A percentile compares a stretch with the other conserved stretches of the same genome.
phyloP scores from a whole-genome alignment of 2,888 invertebrate genomes.

The Cylloceria caligata region DNA sequence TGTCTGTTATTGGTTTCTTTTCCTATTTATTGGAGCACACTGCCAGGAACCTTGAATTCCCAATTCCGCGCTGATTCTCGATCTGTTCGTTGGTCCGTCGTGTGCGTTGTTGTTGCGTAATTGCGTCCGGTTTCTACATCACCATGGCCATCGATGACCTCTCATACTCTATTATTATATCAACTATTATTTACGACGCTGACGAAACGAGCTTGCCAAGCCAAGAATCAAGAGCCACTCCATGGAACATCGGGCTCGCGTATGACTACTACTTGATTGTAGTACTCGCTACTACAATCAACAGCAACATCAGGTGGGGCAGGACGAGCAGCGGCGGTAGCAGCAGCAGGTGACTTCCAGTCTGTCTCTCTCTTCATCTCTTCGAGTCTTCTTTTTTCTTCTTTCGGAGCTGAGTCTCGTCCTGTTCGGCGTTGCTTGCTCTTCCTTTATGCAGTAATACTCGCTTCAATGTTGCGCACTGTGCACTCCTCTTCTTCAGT shows the following conservation, averaged over 20 bases:
- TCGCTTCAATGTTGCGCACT: slow-evolving; percentile 40
- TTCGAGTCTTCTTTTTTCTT: slow-evolving; percentile 2
- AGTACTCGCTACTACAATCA: slow-evolving; percentile 8
- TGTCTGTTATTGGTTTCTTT: neutral
- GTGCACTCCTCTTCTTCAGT: slow-evolving; percentile 25
- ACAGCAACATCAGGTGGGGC: neutral
- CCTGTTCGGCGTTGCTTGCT: slow-evolving; percentile 33
- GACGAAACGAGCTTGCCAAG: neutral
- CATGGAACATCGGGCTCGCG: slow-evolving; percentile 2
- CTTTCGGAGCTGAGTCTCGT: slow-evolving; percentile 37
- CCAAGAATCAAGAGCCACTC: neutral
- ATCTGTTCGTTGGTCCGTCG: slow-evolving; percentile 56
- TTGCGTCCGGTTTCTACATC: slow-evolving; percentile 48
- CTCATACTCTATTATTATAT: slow-evolving; percentile 25
- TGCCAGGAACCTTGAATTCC: neutral
- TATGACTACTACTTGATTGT: too few relatives aligned
- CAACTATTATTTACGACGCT: slow-evolving; percentile 44
- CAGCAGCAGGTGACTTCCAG: slow-evolving; percentile 61
- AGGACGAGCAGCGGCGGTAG: slow-evolving; percentile 35
- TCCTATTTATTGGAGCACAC: slow-evolving; percentile 27
- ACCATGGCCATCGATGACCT: slow-evolving; percentile 20
- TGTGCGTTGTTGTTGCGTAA: slow-evolving; percentile 63
- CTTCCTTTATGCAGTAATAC: slow-evolving; percentile 48
- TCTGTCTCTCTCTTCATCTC: slow-evolving; percentile 29
- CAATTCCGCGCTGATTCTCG: neutral